A percentile compares a stretch with the other conserved stretches of the same genome.
Evolutionary conservation across 2,797 vertebrate species (phyloP).

Genomic region (Eulemur albifrons): DNA sequence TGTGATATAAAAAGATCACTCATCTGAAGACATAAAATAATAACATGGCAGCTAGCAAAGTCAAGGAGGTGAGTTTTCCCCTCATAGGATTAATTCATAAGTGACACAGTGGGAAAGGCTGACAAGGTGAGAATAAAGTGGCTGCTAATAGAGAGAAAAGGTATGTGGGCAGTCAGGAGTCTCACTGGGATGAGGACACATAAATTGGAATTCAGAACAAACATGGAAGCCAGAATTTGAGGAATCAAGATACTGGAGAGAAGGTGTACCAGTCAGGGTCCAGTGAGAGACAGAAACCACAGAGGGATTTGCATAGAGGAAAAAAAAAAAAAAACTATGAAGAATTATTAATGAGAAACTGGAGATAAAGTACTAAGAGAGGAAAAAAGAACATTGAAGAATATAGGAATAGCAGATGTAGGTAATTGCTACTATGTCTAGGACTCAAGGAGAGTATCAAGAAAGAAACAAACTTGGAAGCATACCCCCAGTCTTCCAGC

Average conservation of each 20-base stretch:
- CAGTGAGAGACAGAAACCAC: neutral
- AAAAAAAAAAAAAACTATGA: neutral
- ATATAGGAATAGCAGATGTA: neutral
- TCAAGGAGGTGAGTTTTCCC: neutral
- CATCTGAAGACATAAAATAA: neutral
- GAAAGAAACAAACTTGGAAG: neutral
- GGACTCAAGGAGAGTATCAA: neutral
- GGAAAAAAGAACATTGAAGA: neutral
- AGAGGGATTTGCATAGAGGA: neutral
- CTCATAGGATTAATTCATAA: neutral
- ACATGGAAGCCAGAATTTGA: neutral
- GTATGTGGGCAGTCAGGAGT: neutral
- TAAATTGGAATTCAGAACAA: neutral
- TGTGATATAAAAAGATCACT: neutral
- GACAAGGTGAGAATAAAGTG: neutral
- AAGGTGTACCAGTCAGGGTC: neutral
- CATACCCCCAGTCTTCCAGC: too few relatives aligned
- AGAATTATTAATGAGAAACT: neutral
- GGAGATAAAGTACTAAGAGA: neutral
- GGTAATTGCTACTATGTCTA: neutral
- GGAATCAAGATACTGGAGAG: neutral
- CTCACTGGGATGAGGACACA: neutral
- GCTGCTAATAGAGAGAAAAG: neutral
- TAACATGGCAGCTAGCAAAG: neutral
- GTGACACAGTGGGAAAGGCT: neutral